Base-by-base conservation (phyloP, 2,113 vertebrate species). In the Vulpes lagopus region DNA sequence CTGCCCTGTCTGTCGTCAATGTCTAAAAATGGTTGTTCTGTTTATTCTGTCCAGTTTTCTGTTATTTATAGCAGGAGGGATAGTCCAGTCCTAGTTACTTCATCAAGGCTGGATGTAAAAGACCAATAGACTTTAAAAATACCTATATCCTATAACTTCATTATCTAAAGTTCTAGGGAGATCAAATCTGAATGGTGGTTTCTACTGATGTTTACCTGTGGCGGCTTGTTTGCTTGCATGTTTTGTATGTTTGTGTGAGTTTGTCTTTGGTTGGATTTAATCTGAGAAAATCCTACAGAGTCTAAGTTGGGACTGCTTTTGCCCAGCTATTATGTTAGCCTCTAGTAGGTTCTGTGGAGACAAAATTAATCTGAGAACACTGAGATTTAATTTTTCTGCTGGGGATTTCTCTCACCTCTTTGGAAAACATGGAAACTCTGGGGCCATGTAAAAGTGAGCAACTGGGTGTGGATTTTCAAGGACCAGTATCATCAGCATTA, bases 331-430 rank as follows among this genome's bases (percentile, higher is more conserved):
- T 38, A 35, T 14, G 12, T 38, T 38, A 25, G 35, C 59, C 14
- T 59, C 23, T 59, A 3, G 12, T 11, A 38, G 65, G 3, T 22
- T 10, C 51, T 4, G 0, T 1, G 30, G 30, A 32, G 49, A 20
- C 35, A 88, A 86, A 67, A 49, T 19, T 23, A 74, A 88, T 30
- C 12, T 2, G 14, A 67, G 38, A 60, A 38, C 19, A 55, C 76
- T 38, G 25, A 25, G 32, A 55, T 55, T 57, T 8, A 27, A 19
- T 60, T 88, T 91, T 87, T 38, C 55, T 81, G 7, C 74, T 60
- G 59, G 49, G 51, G 51, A 74, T 20, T 87, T 87, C 60, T 53
- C 57, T 79, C 2, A 16, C 55, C 19, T 90, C 64, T 60, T 22
- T 74, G 83, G 87, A 74, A 59, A 59, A 53, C 32, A 38, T 20